phyloP scores from a whole-genome alignment of 2,888 invertebrate species.

The Allygus modestus region DNA sequence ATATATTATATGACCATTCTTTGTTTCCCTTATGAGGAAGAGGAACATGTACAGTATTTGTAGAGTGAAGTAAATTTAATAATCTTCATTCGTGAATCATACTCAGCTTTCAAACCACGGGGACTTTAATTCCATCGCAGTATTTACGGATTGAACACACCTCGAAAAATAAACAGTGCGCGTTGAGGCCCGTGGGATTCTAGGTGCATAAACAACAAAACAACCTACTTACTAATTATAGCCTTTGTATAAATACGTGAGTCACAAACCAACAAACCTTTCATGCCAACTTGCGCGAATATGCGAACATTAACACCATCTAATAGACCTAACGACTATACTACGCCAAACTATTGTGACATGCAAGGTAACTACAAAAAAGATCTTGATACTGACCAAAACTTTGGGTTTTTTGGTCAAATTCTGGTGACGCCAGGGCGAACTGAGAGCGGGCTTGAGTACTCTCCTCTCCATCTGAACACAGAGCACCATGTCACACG shows the following conservation, averaged over 20 bases:
- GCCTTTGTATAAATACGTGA: neutral
- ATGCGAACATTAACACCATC: neutral
- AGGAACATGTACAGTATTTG: too few species aligned
- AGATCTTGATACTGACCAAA: conserved; percentile 15
- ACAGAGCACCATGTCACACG: conserved; percentile 35
- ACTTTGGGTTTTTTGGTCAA: conserved; percentile 26
- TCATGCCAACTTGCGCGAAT: neutral
- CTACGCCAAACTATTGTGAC: neutral
- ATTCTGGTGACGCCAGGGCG: conserved; percentile 29
- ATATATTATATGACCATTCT: too few species aligned
- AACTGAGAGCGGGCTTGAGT: conserved; percentile 39
- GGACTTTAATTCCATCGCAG: too few species aligned
- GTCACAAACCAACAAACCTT: neutral
- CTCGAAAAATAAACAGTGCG: too few species aligned
- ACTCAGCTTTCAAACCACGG: too few species aligned
- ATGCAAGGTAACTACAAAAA: neutral
- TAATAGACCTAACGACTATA: too few species aligned
- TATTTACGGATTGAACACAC: too few species aligned
- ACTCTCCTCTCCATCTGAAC: conserved; percentile 49
- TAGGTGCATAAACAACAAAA: neutral
- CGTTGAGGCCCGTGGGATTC: neutral
- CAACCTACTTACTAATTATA: conserved; percentile 16
- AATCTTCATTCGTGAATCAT: too few species aligned
- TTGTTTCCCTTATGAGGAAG: too few species aligned
- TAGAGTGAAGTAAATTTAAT: too few species aligned